phyloP scores from a whole-genome alignment of 2,797 vertebrate species.

The Falco cherrug region DNA sequence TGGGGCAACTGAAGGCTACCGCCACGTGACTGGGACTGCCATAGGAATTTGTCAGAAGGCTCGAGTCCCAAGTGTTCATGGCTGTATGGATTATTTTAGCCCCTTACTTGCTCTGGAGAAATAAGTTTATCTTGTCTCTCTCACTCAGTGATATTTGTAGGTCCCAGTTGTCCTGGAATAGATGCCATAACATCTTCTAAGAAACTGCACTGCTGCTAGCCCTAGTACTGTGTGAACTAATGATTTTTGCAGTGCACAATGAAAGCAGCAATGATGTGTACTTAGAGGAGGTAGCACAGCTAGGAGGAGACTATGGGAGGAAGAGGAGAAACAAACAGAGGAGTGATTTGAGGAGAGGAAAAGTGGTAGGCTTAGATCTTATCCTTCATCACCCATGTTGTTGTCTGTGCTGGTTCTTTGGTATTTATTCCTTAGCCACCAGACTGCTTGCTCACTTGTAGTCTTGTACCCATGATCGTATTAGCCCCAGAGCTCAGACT shows the following conservation, averaged over 20 bases:
- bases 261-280: neutral
- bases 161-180: neutral
- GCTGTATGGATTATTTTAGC: neutral
- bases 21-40: fast-evolving
- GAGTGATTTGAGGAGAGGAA: neutral
- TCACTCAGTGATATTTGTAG: neutral
- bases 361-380: neutral
- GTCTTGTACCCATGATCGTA: neutral
- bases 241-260: neutral
- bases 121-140: neutral
- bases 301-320: neutral
- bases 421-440: neutral
- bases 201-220: neutral
- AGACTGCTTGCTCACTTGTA: neutral
- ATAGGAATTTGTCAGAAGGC: neutral
- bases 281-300: neutral
- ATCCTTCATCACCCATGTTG: neutral
- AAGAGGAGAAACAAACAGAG: neutral
- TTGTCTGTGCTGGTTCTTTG: neutral
- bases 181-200: neutral
- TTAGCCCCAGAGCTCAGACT: neutral
- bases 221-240: neutral
- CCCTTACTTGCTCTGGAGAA: neutral
- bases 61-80: neutral
- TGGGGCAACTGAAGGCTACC: neutral